These are phyloP conservation scores for Anoplolepis gracilipes DNA, from an alignment of 1,140 invertebrate genomes.

Conservation along the genomic window DNA sequence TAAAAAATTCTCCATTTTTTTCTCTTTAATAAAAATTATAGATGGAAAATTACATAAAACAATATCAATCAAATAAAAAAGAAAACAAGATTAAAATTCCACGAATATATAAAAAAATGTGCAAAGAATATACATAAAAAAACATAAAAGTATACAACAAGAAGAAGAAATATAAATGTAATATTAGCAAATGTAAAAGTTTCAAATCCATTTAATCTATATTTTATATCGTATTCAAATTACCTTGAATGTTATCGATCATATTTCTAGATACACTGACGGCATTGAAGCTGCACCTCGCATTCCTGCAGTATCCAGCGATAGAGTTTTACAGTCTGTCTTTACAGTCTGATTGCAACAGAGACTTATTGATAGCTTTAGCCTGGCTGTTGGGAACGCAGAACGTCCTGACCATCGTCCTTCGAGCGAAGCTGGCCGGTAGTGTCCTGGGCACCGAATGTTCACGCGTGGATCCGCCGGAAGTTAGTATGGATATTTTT, in stretches of 20 bases:
- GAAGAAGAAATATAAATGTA: too few species aligned
- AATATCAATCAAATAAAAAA: too few species aligned
- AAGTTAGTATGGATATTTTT: conserved; percentile 8
- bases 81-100: too few species aligned
- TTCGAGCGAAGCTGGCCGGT: conserved; percentile 67
- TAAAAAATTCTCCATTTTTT: too few species aligned
- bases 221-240: too few species aligned
- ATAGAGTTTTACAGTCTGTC: conserved; percentile 76
- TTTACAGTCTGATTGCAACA: conserved; percentile 62
- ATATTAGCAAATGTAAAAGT: too few species aligned
- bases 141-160: too few species aligned
- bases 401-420: conserved; percentile 64
- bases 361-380: conserved; percentile 76
- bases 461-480: neutral
- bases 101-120: too few species aligned
- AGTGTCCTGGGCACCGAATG: conserved; percentile 71
- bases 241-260: neutral
- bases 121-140: too few species aligned
- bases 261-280: conserved; percentile 72
- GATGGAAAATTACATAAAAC: too few species aligned
- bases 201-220: too few species aligned
- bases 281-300: conserved; percentile 77
- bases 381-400: conserved; percentile 77
- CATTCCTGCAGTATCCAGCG: conserved; percentile 76
- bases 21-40: too few species aligned